These are phyloP conservation scores for Polyommatus icarus DNA, from an alignment of 2,888 invertebrate species.

Conservation along the genomic window DNA sequence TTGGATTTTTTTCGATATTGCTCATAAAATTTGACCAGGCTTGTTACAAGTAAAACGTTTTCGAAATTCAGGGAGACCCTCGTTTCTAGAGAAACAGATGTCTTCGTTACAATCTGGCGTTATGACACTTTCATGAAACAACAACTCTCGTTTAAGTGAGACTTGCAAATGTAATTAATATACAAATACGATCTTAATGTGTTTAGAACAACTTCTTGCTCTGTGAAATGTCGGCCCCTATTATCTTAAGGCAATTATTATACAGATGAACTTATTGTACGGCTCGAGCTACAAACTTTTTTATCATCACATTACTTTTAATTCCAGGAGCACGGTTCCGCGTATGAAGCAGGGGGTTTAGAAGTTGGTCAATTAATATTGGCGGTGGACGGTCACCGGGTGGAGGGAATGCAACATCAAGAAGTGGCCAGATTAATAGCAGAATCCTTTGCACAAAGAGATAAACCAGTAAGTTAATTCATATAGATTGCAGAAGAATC, in stretches of 20 bases:
- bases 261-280: background rate
- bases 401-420: slow-evolving; percentile 91
- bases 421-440: slow-evolving; percentile 96
- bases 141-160: background rate
- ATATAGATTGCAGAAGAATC: background rate
- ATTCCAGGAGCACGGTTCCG: slow-evolving; percentile 94
- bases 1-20: background rate
- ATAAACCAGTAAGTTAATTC: slow-evolving; percentile 77
- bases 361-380: slow-evolving; percentile 97
- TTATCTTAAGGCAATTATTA: background rate
- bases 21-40: background rate
- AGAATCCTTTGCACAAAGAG: slow-evolving; percentile 94
- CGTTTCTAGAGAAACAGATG: background rate
- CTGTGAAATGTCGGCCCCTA: background rate
- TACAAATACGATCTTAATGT: background rate
- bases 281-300: background rate
- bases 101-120: background rate
- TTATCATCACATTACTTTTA: background rate
- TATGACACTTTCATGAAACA: background rate
- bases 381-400: slow-evolving; percentile 91
- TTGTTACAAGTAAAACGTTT: background rate
- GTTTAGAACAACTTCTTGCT: background rate
- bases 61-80: background rate
- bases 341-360: slow-evolving; percentile 94
- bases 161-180: background rate